These are phyloP conservation scores for Nothura maculosa DNA, from an alignment of 2,797 vertebrate genomes.

Conservation along the genomic window DNA sequence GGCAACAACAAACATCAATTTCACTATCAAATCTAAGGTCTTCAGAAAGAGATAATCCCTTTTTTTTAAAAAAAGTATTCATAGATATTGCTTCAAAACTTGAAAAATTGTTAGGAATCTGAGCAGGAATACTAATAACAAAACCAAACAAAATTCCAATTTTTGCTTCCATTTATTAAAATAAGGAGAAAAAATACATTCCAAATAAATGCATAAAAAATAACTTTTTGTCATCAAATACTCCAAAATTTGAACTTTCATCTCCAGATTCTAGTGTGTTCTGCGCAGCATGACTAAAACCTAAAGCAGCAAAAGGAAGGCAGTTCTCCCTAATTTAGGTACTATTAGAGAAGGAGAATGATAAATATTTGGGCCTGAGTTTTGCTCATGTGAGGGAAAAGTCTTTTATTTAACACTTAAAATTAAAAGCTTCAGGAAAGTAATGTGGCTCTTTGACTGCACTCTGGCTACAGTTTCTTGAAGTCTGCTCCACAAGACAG, in stretches of 20 bases:
- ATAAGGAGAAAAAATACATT: not conserved
- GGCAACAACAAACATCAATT: not conserved
- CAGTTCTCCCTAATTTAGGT: not conserved
- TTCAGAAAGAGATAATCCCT: not conserved
- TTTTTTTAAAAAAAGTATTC: not conserved
- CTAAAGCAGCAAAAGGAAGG: not conserved
- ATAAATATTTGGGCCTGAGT: not conserved
- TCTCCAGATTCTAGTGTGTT: not conserved
- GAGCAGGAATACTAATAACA: not conserved
- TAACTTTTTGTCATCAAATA: not conserved
- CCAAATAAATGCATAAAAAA: not conserved
- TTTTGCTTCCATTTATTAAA: not conserved
- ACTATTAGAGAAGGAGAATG: not conserved
- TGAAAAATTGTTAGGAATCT: not conserved
- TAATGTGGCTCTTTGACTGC: conserved; percentile 7
- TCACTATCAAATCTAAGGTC: not conserved
- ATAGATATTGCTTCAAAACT: not conserved
- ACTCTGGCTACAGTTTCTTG: not conserved
- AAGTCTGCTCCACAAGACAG: not conserved
- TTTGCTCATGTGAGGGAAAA: conserved; percentile 17
- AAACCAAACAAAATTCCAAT: not conserved
- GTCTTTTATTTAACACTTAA: conserved; percentile 28
- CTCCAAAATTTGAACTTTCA: not conserved
- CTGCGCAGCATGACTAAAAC: not conserved
- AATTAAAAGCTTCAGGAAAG: conserved; percentile 55